phyloP scores from a whole-genome alignment of 2,888 invertebrate genomes.

The Aethes cnicana region DNA sequence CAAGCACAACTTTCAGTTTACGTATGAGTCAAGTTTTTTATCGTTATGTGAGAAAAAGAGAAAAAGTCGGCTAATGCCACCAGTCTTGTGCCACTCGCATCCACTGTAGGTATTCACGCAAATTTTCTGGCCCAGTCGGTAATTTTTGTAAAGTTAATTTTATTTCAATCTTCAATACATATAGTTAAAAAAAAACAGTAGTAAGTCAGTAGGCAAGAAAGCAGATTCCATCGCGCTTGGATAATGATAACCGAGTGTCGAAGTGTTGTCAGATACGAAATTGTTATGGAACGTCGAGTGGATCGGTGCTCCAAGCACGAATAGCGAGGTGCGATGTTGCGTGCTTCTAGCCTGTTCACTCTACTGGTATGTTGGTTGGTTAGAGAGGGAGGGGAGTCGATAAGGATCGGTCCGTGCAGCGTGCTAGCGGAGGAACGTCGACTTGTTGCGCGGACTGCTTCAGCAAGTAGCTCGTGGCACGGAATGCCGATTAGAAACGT shows the following conservation, averaged over 20 bases:
- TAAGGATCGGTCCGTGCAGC: neutral
- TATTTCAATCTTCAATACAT: no score
- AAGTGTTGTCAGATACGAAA: neutral
- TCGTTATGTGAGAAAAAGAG: neutral
- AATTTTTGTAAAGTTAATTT: no score
- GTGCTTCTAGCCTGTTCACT: neutral
- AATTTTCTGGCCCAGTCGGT: no score
- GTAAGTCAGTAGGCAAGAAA: no score
- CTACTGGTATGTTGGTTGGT: neutral
- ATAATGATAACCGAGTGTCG: neutral
- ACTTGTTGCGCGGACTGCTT: constrained; percentile 21
- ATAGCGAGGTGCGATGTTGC: neutral
- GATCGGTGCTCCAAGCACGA: neutral
- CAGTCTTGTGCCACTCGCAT: no score
- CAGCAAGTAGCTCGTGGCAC: constrained; percentile 22
- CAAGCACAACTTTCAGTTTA: no score
- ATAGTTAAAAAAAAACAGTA: no score
- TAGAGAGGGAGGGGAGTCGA: neutral
- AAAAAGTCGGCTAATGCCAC: no score
- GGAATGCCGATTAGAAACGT: constrained; percentile 17
- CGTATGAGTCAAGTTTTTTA: neutral
- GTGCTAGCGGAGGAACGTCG: neutral
- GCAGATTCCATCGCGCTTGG: no score
- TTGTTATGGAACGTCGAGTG: neutral
- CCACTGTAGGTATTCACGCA: no score